Base-by-base conservation (phyloP, 2,797 vertebrate genomes). In the Aphelocoma californica region DNA sequence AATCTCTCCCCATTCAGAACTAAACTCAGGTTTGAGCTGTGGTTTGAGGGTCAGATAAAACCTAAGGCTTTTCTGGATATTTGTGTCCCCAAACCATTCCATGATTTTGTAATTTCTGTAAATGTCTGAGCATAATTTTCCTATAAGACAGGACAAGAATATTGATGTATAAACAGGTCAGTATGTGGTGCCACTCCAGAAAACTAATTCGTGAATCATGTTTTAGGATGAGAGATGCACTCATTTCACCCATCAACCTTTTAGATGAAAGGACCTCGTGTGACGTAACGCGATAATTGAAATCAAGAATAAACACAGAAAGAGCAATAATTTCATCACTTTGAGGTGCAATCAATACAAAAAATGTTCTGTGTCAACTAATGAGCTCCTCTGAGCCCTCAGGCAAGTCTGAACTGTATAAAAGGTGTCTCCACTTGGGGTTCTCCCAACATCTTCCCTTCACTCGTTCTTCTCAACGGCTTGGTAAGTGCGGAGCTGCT, bases 331-430 rank as follows among this genome's bases (percentile, higher is more conserved):
- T 96, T 89, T 96, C 93, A 12, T 95, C 84, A 91, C 71, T 87
- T 84, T 16, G 45, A 6, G 5, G 53, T 53, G 62, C 78, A 84
- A 93, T 86, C 91, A 87, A 93, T 94, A 34, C 4, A 54, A 83
- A 93, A 96, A 90, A 88, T 69, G 84, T 61, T 83, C 66, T 1
- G 4, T 62, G 84, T 95, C 91, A 89, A 74, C 90, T 92, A 64
- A 71, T 84, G 80, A 79, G 32, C 26, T 57, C 50, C 48, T 74
- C 77, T 75, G 84, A 60, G 28, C 89, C 91, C 89, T 84, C 24
- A 3, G 95, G 94, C 94, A 32, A 72, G 10, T 34, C 58, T 69
- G 62, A 65, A 14, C 18, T 31, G 53, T 88, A 96, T 96, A 96
- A 94, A 96, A 95, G 88, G 45, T 16, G 61, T 14, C 73, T 60